Percentiles rank a stretch among this genome's conserved stretches.
These are phyloP conservation scores for Scartelaos histophorus DNA, from an alignment of 2,113 vertebrate genomes.

Conservation along the genomic window DNA sequence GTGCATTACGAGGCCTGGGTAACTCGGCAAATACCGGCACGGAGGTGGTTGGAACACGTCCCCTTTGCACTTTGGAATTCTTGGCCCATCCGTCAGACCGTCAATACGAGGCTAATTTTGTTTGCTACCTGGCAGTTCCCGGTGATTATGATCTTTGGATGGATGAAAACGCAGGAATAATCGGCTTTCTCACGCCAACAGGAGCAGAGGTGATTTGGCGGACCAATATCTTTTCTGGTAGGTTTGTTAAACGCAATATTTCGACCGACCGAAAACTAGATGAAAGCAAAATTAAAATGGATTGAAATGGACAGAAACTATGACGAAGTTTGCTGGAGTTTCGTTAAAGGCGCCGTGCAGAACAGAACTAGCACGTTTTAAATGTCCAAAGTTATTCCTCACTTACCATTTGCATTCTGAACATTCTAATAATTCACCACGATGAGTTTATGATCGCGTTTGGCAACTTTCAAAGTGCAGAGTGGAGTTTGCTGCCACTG, in stretches of 20 bases:
- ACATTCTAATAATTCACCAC: no score
- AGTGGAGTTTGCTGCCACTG: no score
- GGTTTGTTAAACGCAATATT: not conserved
- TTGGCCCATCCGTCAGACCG: slow-evolving; percentile 16
- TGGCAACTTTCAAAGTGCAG: no score
- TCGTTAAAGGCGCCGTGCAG: no score
- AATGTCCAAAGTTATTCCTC: no score
- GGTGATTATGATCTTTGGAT: slow-evolving; percentile 16
- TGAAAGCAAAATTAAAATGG: not conserved
- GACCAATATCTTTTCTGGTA: not conserved
- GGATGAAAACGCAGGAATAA: slow-evolving; percentile 20
- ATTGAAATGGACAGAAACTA: not conserved
- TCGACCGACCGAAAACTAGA: not conserved
- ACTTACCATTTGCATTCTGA: no score
- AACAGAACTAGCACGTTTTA: no score
- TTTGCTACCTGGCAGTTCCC: slow-evolving; percentile 39
- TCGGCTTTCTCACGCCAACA: slow-evolving; percentile 19
- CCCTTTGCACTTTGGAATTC: slow-evolving; percentile 31
- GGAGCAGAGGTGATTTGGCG: slow-evolving; percentile 1
- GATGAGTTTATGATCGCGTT: no score
- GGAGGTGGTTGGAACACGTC: slow-evolving; percentile 25
- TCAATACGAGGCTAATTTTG: slow-evolving; percentile 23
- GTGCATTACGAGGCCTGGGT: slow-evolving; percentile 40
- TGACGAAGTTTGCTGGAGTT: no score
- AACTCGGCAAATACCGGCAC: slow-evolving; percentile 31